phyloP scores from a whole-genome alignment of 2,113 vertebrate genomes.

The Poeciliopsis prolifica region DNA sequence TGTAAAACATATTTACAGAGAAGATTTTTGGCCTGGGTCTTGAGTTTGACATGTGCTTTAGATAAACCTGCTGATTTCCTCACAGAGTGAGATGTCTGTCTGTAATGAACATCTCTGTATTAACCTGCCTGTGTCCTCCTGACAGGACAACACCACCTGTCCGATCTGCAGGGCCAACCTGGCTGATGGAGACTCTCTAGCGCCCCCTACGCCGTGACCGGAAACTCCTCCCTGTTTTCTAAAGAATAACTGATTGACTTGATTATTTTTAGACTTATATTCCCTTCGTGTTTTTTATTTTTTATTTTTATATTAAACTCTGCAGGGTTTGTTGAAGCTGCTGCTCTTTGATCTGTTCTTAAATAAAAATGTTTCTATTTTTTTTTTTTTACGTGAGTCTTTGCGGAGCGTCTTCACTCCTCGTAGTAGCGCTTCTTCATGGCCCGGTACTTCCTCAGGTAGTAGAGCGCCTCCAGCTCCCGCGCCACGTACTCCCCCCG shows the following conservation, averaged over 20 bases:
- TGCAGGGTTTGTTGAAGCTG: background rate
- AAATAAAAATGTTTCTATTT: background rate
- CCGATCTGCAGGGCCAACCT: slow-evolving; percentile 80
- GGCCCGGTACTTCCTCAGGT: slow-evolving; percentile 61
- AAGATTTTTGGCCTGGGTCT: too few relatives aligned
- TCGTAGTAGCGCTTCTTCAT: slow-evolving; percentile 62
- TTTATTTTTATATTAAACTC: slow-evolving; percentile 1
- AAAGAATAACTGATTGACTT: background rate
- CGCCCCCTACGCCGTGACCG: slow-evolving; percentile 23
- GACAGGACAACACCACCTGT: slow-evolving; percentile 79
- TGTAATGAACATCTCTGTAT: background rate
- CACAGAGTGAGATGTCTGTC: background rate
- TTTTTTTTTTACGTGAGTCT: background rate
- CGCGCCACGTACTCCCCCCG: slow-evolving; percentile 42
- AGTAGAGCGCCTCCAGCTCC: slow-evolving; percentile 64
- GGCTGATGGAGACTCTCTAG: slow-evolving; percentile 25
- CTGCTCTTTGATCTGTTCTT: background rate
- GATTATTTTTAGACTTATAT: background rate
- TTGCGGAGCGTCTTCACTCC: background rate
- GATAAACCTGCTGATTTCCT: background rate
- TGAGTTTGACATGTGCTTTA: too few relatives aligned
- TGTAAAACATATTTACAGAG: too few relatives aligned
- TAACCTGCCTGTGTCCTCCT: background rate
- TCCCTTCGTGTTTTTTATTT: slow-evolving; percentile 3
- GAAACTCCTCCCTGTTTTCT: too few relatives aligned